Conservation (phyloP, 2,113 vertebrate genomes). For the Synodontis membranacea region DNA sequence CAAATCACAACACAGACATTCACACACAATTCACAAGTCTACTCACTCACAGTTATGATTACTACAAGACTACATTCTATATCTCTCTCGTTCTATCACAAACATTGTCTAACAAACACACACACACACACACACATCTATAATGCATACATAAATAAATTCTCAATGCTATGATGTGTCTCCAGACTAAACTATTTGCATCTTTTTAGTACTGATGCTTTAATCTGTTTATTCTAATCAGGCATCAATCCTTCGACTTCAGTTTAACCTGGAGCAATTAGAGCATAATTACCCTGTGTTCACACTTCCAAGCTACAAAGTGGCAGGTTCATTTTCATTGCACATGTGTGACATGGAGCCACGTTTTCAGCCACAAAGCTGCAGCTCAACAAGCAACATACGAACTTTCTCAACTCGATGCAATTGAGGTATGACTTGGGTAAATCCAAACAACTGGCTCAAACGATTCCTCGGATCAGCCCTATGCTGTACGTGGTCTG, state of each 20-base stretch:
- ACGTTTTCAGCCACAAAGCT: background rate
- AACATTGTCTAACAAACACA: slow-evolving; percentile 10
- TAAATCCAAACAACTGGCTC: background rate
- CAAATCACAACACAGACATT: slow-evolving; percentile 12
- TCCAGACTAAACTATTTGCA: slow-evolving; percentile 42
- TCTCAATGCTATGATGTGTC: slow-evolving; percentile 34
- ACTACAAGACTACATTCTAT: slow-evolving; percentile 17
- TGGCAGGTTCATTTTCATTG: background rate
- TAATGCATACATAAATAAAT: slow-evolving; percentile 34
- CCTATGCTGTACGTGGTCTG: background rate
- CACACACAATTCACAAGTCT: slow-evolving; percentile 14
- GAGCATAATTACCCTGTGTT: background rate
- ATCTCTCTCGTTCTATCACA: slow-evolving; percentile 4
- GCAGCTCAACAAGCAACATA: background rate
- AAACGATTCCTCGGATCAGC: background rate
- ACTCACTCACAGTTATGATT: slow-evolving; percentile 11
- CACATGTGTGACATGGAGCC: background rate
- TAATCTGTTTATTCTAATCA: slow-evolving; percentile 30
- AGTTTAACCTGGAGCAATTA: slow-evolving; percentile 33
- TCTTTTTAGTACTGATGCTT: background rate
- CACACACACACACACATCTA: slow-evolving; percentile 19
- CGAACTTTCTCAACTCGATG: background rate
- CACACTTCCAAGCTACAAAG: slow-evolving; percentile 10
- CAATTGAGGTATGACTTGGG: background rate
- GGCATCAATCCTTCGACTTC: slow-evolving; percentile 35